A percentile compares a stretch with the other conserved stretches of the same genome.
phyloP scores from a whole-genome alignment of 2,888 invertebrate species.

The Monopis laevigella region DNA sequence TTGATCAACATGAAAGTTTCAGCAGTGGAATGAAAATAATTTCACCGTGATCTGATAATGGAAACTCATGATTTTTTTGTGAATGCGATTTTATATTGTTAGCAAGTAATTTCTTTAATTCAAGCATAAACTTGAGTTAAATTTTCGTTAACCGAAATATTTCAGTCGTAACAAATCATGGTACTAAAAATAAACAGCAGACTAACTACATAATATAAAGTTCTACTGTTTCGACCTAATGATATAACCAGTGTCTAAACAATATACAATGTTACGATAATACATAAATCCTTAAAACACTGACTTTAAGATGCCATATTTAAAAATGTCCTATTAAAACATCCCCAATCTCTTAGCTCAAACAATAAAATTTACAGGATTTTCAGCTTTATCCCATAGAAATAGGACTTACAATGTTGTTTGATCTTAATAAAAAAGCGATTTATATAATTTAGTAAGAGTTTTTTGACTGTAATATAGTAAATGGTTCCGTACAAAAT shows the following conservation, averaged over 20 bases:
- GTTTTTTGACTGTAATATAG: not conserved
- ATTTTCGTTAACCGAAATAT: no score
- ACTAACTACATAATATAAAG: no score
- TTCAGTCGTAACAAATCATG: no score
- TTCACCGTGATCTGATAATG: no score
- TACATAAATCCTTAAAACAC: conserved; percentile 46
- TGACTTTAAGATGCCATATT: conserved; percentile 52
- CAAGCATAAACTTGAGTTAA: no score
- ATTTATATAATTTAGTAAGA: not conserved
- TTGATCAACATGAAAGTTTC: no score
- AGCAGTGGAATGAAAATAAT: no score
- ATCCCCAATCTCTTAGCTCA: conserved; percentile 20
- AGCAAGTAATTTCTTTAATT: no score
- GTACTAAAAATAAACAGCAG: no score
- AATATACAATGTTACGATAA: conserved; percentile 41
- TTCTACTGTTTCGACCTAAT: no score
- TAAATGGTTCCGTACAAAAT: not conserved
- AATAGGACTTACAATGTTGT: not conserved
- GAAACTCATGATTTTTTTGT: no score
- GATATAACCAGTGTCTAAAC: not conserved
- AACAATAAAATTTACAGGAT: not conserved
- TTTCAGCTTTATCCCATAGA: not conserved
- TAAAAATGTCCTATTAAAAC: conserved; percentile 60
- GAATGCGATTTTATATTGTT: no score
- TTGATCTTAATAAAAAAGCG: not conserved